A percentile compares a stretch with the other conserved stretches of the same genome.
These are phyloP conservation scores for Triplophysa dalaica DNA, from an alignment of 2,113 vertebrate genomes.

Conservation along the genomic window DNA sequence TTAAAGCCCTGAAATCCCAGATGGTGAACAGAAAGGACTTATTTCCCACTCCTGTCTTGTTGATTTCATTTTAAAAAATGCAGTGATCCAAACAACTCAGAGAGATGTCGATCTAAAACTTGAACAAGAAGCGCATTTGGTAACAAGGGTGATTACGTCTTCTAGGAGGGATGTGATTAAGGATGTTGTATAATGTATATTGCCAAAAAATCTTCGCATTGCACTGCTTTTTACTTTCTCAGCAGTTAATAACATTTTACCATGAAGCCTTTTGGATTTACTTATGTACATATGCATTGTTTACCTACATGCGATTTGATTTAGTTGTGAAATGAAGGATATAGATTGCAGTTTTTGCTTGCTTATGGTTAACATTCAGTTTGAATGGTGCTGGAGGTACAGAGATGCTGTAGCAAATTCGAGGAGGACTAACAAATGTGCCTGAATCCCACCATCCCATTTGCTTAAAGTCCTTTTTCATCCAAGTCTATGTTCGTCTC, in stretches of 20 bases:
- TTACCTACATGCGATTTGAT: slow-evolving; percentile 37
- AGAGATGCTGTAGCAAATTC: slow-evolving; percentile 46
- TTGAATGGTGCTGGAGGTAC: slow-evolving; percentile 17
- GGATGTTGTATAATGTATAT: slow-evolving; percentile 49
- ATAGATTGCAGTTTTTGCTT: slow-evolving; percentile 13
- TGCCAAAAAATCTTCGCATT: slow-evolving; percentile 24
- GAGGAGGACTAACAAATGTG: slow-evolving; percentile 61
- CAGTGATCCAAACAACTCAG: slow-evolving; percentile 26
- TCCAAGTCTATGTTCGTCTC: background rate
- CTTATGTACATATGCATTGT: slow-evolving; percentile 42
- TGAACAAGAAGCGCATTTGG: background rate
- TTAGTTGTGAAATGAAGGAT: slow-evolving; percentile 13
- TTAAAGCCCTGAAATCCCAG: slow-evolving; percentile 61
- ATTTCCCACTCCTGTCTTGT: background rate
- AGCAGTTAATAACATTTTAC: slow-evolving; percentile 36
- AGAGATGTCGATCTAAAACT: slow-evolving; percentile 3
- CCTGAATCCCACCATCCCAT: slow-evolving; percentile 64
- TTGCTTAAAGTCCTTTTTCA: slow-evolving; percentile 17
- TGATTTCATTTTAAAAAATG: background rate
- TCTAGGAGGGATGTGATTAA: background rate
- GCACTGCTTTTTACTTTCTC: slow-evolving; percentile 43
- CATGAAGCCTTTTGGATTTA: slow-evolving; percentile 49
- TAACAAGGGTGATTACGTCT: slow-evolving; percentile 67
- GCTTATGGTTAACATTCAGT: slow-evolving; percentile 30
- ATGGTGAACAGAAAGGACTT: slow-evolving; percentile 21